Evolutionary conservation across 1,140 invertebrate species (phyloP), one percentile per base, ranked within the genome.

Genomic region (Trichonephila clavipes): DNA sequence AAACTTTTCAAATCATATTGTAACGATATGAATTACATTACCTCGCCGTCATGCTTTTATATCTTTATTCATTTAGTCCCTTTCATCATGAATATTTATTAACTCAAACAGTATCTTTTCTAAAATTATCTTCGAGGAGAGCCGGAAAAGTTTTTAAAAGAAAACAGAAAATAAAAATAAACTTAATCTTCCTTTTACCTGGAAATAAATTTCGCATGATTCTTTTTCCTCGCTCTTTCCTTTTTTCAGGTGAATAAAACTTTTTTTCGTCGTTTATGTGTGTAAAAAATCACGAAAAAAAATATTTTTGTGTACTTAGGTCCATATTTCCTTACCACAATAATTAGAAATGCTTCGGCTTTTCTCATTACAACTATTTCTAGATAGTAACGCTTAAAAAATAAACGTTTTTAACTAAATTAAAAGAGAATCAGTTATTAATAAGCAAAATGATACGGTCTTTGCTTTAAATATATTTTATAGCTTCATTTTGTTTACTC

Each of bases 21-120:
- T 85, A 59, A 51, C n/a, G 21, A 85, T 34, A 24, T 85, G 21
- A 59, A 19, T 51, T 58, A n/a, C 19, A 19, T 51, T 85, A 51
- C 58, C 21, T 58, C 21, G 2, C 21, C 44, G 7, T 85, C 44
- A 85, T 58, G 40, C 21, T 85, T 85, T 85, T 21, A 58, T 85
- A 85, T n/a, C 18, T 85, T 85, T 59, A 59, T 59, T 58, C 21
- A 58, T 85, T 85, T 85, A 85, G 21, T 59, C n/a, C 24, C 58
- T 85, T 85, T 85, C 16, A 58, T 85, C 40, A 85, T 85, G 82
- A 85, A 85, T 85, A 85, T 51, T n/a, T 85, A 85, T 85, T 85
- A 51, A 85, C 44, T 85, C 51, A 85, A 85, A 51, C 58, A 85
- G n/a, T 85, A 58, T 85, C 58, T 85, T 85, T 44, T 59, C 44